Evolutionary conservation across 1,140 invertebrate species (phyloP).

Genomic region (Pseudomyrmex dendroicus): DNA sequence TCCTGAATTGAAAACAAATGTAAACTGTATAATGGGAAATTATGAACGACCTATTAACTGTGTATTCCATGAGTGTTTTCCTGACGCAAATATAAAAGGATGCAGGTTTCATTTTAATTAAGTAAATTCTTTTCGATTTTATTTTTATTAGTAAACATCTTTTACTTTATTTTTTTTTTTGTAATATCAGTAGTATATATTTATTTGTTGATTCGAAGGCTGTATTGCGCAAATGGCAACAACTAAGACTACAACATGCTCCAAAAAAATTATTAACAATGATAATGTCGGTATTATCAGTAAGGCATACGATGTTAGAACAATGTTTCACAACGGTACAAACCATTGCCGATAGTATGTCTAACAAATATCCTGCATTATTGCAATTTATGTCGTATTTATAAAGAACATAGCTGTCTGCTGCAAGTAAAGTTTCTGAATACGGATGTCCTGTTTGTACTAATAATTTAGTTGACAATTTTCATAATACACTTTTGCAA

Average conservation of each 20-base stretch:
- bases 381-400: no score
- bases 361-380: no score
- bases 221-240: background rate
- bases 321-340: no score
- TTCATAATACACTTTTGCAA: no score
- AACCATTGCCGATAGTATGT: no score
- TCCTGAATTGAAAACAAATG: background rate
- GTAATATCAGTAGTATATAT: background rate
- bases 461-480: no score
- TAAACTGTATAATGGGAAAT: background rate
- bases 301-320: no score
- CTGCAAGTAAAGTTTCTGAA: background rate
- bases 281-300: no score
- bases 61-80: background rate
- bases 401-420: no score
- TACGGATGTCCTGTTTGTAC: no score
- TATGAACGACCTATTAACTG: background rate
- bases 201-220: background rate
- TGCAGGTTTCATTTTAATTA: background rate
- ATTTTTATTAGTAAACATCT: background rate
- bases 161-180: background rate
- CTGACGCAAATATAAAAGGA: background rate
- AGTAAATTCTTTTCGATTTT: background rate
- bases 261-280: no score
- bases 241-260: no score